Conservation (phyloP, 2,797 vertebrate genomes). For the Gymnocypris eckloni region DNA sequence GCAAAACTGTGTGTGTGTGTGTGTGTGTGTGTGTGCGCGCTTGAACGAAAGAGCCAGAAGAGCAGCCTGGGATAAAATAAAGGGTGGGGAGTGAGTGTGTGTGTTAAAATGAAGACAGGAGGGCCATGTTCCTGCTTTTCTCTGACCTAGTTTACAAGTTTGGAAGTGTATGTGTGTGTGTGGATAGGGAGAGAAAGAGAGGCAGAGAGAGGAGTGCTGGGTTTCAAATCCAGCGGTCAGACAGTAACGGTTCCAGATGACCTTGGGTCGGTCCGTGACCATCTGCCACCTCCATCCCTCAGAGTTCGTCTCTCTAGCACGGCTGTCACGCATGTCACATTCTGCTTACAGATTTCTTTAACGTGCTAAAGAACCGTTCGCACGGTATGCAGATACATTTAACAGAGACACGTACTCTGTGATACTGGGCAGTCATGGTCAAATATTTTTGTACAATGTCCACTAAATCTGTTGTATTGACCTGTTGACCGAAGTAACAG, state of each 20-base stretch:
- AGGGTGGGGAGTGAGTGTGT: conserved; percentile 48
- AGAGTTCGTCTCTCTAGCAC: conserved; percentile 79
- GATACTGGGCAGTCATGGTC: not conserved
- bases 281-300: conserved; percentile 83
- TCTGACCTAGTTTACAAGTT: conserved; percentile 72
- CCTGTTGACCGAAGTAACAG: not conserved
- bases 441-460: not conserved
- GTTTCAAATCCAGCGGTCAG: conserved; percentile 78
- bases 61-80: conserved; percentile 33
- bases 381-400: not conserved
- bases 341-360: conserved; percentile 68
- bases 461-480: not conserved
- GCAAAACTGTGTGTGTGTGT: conserved; percentile 31
- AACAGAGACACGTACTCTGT: conserved; percentile 33
- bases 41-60: conserved; percentile 35
- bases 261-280: conserved; percentile 83
- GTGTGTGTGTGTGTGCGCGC: conserved; percentile 10
- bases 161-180: conserved; percentile 46
- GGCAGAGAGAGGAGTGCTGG: conserved; percentile 64
- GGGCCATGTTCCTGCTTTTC: conserved; percentile 69
- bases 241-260: conserved; percentile 78
- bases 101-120: conserved; percentile 75
- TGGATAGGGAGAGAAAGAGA: conserved; percentile 48
- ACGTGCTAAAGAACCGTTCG: conserved; percentile 8
- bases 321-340: conserved; percentile 77